Evolutionary conservation across 2,888 invertebrate species (phyloP), one percentile per base, ranked within the genome.

Genomic region (Bhutanitis thaidina): DNA sequence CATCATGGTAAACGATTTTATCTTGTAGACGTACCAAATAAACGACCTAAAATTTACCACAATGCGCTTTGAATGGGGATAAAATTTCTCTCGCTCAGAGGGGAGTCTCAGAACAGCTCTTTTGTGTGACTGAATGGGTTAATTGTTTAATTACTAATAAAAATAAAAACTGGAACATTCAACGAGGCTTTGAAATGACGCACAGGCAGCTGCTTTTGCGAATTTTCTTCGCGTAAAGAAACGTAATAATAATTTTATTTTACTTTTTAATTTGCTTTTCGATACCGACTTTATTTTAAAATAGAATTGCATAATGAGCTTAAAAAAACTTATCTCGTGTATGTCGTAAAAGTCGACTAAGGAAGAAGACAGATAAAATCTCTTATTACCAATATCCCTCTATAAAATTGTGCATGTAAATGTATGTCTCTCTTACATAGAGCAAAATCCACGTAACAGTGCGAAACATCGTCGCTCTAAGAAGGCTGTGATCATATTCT

Each of bases 61-160:
- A 80, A 79, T 78, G 68, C 69, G 67, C 69, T 43, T 67, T 78
- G 72, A 78, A 82, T 74, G 77, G 71, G 86, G 84, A 80, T 85
- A 83, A 80, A 86, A 86, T 87, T 86, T 83, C 85, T 74, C 76
- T 66, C 64, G 66, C 65, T 64, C 65, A 65, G 67, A 72, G 69
- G 80, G 78, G 78, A 70, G 64, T 62, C 67, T 65, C 64, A 64
- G 68, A 67, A 69, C 69, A 70, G 68, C 60, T 63, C 74, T 67
- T 79, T 85, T 88, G 77, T 85, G 64, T 69, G 61, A 58, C 69
- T 71, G 77, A 77, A 80, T 75, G 79, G 83, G 77, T 80, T 87
- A 88, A 88, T 88, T 89, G 88, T 88, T 81, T 88, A 87, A 89
- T 89, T 81, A 81, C 76, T 80, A 87, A 87, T 88, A 87, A 89